Conservation (phyloP, 2,113 vertebrate genomes). For the Galeopterus variegatus region DNA sequence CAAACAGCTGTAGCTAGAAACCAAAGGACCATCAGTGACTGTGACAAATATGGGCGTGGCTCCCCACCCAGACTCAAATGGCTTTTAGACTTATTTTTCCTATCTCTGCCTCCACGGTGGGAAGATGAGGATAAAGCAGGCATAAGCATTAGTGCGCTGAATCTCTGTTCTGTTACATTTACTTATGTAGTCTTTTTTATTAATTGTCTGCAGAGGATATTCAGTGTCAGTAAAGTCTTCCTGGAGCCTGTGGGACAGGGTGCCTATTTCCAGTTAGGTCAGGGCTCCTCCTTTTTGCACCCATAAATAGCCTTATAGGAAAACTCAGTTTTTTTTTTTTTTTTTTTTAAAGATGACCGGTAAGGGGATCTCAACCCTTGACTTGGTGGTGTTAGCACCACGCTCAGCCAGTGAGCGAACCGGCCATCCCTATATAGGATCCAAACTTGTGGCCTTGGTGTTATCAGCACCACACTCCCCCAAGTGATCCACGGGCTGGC, state of each 20-base stretch:
- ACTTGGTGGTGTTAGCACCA: too few relatives aligned
- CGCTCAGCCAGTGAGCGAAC: too few relatives aligned
- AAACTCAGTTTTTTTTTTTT: too few relatives aligned
- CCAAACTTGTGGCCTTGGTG: too few relatives aligned
- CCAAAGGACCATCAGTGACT: conserved; percentile 25
- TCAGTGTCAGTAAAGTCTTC: not conserved
- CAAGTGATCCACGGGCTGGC: too few relatives aligned
- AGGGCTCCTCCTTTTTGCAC: not conserved
- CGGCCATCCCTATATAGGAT: too few relatives aligned
- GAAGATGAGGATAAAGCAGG: not conserved
- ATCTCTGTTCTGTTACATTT: not conserved
- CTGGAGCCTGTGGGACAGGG: not conserved
- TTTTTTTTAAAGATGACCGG: too few relatives aligned
- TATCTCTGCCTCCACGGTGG: not conserved
- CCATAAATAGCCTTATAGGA: not conserved
- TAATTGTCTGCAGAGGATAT: not conserved
- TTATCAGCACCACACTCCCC: too few relatives aligned
- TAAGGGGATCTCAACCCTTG: too few relatives aligned
- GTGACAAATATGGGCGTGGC: not conserved
- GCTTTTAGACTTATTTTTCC: conserved; percentile 19
- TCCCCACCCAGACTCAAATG: not conserved
- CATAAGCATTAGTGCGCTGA: not conserved
- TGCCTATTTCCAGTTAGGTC: not conserved
- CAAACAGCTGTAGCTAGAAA: conserved; percentile 22
- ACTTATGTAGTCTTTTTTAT: not conserved